Conservation (phyloP, 1,140 invertebrate genomes). For the Drusus annulatus region DNA sequence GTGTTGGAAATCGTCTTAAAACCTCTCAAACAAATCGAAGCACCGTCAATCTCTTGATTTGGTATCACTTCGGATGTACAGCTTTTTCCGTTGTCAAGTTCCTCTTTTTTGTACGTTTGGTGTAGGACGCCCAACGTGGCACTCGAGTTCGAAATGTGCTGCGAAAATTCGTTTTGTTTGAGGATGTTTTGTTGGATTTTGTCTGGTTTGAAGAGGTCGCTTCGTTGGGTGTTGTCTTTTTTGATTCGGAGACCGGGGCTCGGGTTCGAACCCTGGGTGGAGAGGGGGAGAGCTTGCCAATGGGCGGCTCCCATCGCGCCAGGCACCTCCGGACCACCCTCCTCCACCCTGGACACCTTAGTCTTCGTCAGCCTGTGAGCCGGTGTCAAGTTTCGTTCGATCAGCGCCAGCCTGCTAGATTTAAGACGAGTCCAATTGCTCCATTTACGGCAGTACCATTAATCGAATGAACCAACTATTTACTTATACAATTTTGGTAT, state of each 20-base stretch:
- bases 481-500: no score
- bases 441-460: not conserved
- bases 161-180: no score
- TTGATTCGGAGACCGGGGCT: not conserved
- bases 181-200: no score
- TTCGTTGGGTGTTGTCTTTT: not conserved
- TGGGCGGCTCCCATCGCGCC: slow-evolving; percentile 43
- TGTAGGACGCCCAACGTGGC: no score
- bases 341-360: slow-evolving; percentile 4
- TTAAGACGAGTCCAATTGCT: slow-evolving; percentile 7
- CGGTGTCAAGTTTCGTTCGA: not conserved
- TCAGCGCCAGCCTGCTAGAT: not conserved
- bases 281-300: slow-evolving; percentile 11
- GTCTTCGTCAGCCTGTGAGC: not conserved
- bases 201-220: no score
- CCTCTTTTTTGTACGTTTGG: no score
- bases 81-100: no score
- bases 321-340: slow-evolving; percentile 3
- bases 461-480: no score
- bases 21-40: no score
- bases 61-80: no score
- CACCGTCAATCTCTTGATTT: no score
- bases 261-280: slow-evolving; percentile 20
- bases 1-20: not conserved
- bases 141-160: no score